Conservation (phyloP, 2,113 vertebrate species). For the Acanthisitta chloris region DNA sequence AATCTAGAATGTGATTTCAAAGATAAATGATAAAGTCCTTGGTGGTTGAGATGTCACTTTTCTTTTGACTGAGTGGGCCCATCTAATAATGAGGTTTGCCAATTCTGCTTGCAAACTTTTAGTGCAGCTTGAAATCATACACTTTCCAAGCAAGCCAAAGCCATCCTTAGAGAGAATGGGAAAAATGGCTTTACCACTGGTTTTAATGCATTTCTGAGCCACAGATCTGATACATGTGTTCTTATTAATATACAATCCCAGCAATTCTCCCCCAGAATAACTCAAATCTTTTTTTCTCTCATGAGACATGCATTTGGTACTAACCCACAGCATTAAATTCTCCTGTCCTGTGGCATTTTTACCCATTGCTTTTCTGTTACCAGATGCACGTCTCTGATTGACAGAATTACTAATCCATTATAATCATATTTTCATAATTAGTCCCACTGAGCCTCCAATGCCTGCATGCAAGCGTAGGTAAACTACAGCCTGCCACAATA, state of each 20-base stretch:
- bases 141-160: not conserved
- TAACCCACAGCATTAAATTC: constrained; percentile 16
- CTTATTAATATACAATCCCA: constrained; percentile 1
- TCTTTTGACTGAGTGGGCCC: not conserved
- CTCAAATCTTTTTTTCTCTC: not conserved
- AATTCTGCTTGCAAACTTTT: not conserved
- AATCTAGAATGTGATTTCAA: not conserved
- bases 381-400: constrained; percentile 71
- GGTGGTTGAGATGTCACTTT: not conserved
- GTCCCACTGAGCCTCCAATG: constrained; percentile 69
- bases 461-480: constrained; percentile 67
- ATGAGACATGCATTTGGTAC: constrained; percentile 25
- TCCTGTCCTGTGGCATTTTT: constrained; percentile 71
- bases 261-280: not conserved
- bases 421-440: constrained; percentile 81
- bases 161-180: not conserved
- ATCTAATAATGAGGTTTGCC: not conserved
- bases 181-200: not conserved
- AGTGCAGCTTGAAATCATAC: not conserved
- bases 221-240: not conserved
- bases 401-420: constrained; percentile 79
- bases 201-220: not conserved
- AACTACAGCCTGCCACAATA: constrained; percentile 61
- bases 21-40: not conserved
- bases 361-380: constrained; percentile 63